Percentiles rank a stretch among this genome's conserved stretches.
Conservation (phyloP, 2,888 invertebrate species). For the Andrena hattorfiana region DNA sequence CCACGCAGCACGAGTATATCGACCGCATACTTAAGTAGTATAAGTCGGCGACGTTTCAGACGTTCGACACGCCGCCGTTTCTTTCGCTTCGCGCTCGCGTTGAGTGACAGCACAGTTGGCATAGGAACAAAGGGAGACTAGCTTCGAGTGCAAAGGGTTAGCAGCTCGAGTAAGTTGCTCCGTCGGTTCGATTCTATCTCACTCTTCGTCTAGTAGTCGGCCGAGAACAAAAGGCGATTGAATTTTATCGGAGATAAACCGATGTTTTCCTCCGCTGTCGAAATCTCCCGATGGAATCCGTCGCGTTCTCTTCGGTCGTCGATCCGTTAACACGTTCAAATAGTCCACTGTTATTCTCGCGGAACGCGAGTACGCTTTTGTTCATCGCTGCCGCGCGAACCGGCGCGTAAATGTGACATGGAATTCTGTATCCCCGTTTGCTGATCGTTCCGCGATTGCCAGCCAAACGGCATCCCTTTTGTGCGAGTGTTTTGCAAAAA, state of each 20-base stretch:
- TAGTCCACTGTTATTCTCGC: slow-evolving; percentile 4
- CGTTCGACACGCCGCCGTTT: not conserved
- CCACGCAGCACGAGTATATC: no score
- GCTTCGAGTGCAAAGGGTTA: slow-evolving; percentile 16
- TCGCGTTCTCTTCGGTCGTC: not conserved
- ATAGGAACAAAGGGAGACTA: slow-evolving; percentile 6
- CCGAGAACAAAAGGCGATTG: slow-evolving; percentile 23
- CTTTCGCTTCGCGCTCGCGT: not conserved
- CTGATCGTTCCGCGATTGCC: not conserved
- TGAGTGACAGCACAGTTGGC: not conserved
- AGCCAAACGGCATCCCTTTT: not conserved
- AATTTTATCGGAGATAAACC: slow-evolving; percentile 36
- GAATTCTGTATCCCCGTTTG: not conserved
- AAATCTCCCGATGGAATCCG: slow-evolving; percentile 15
- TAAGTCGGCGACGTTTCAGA: not conserved
- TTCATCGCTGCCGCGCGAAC: not conserved
- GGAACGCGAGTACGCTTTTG: slow-evolving; percentile 8
- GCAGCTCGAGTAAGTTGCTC: not conserved
- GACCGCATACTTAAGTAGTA: slow-evolving; percentile 7
- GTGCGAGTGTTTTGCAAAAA: no score
- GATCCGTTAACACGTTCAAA: slow-evolving; percentile 6
- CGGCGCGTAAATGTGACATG: not conserved
- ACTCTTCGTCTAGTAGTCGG: not conserved
- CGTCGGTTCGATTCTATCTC: slow-evolving; percentile 12
- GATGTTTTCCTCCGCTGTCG: slow-evolving; percentile 21